Percentiles rank a stretch among this genome's conserved stretches.
These are phyloP conservation scores for Apamea anceps DNA, from an alignment of 2,888 invertebrate genomes.

Conservation along the genomic window DNA sequence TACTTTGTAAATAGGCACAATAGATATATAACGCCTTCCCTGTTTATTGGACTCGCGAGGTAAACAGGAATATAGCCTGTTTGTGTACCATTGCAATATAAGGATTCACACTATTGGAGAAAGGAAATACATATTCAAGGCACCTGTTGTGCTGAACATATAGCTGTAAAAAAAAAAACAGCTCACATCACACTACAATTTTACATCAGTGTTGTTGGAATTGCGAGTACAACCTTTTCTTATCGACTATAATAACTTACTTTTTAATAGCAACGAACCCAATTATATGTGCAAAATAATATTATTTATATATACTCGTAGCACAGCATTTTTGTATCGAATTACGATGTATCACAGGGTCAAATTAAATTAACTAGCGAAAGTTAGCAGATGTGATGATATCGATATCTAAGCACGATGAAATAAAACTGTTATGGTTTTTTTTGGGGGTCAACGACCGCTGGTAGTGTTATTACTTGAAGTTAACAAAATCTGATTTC, in stretches of 20 bases:
- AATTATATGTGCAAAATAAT: background rate
- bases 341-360: background rate
- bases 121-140: conserved; percentile 25
- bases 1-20: conserved; percentile 9
- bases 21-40: background rate
- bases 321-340: too few relatives aligned
- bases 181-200: background rate
- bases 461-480: too few relatives aligned
- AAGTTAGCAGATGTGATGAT: too few relatives aligned
- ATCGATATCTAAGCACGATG: too few relatives aligned
- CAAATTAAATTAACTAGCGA: too few relatives aligned
- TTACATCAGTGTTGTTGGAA: background rate
- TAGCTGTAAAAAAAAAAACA: conserved; percentile 1
- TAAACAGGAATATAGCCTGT: conserved; percentile 34
- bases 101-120: conserved; percentile 26
- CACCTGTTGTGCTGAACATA: background rate
- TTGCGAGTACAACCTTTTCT: background rate
- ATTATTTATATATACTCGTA: too few relatives aligned
- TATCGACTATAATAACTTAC: background rate
- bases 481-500: too few relatives aligned
- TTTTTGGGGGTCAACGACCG: too few relatives aligned
- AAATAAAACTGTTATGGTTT: too few relatives aligned
- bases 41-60: conserved; percentile 38
- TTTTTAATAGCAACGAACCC: background rate
- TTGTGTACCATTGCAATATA: conserved; percentile 19